Conservation (phyloP, 2,888 invertebrate genomes). For the Stenodera caucasica region DNA sequence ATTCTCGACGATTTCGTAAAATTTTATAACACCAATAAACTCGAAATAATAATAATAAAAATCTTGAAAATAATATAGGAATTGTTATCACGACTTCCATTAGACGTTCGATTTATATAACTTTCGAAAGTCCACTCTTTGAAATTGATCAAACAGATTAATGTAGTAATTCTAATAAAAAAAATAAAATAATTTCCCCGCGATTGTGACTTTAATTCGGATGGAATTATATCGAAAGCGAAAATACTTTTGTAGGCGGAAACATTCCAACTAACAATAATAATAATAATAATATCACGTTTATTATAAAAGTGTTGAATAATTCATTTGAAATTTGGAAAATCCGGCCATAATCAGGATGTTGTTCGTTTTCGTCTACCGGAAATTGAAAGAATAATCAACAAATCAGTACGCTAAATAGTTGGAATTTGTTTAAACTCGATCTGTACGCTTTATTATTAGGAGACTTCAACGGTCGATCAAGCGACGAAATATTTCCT, state of each 20-base stretch:
- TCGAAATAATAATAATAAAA: no score
- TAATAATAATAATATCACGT: not conserved
- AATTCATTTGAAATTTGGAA: not conserved
- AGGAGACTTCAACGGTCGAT: constrained; percentile 1
- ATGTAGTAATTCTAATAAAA: no score
- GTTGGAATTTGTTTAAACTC: no score
- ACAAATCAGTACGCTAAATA: no score
- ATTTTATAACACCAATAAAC: not conserved
- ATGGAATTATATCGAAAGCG: constrained; percentile 1
- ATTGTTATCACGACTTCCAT: constrained; percentile 7
- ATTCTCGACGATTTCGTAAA: no score
- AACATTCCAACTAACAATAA: not conserved
- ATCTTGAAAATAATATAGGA: no score
- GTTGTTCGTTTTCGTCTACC: not conserved
- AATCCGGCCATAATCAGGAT: not conserved
- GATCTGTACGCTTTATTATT: no score
- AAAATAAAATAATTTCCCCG: no score
- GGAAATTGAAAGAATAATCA: no score
- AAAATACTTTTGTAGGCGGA: not conserved
- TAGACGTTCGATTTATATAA: constrained; percentile 2
- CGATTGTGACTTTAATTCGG: no score
- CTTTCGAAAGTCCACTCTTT: constrained; percentile 6
- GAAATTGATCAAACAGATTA: not conserved
- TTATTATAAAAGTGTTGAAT: not conserved
- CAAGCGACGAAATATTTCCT: not conserved